Conservation (phyloP, 1,140 invertebrate species). For the Temnothorax curvispinosus region DNA sequence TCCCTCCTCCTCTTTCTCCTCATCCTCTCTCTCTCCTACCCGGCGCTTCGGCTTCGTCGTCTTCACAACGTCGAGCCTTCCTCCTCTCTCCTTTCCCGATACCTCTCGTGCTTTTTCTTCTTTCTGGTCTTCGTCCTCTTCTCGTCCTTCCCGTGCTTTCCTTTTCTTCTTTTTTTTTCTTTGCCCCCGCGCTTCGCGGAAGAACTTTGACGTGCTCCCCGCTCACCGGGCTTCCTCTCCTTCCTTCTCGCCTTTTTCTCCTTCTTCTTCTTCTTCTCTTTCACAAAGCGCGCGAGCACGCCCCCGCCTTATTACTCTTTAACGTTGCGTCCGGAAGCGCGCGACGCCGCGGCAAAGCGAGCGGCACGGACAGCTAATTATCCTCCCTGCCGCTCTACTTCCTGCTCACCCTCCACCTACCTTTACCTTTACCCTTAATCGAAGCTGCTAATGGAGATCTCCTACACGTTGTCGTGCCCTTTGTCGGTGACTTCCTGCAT, state of each 20-base stretch:
- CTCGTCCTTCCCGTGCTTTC: conserved; percentile 17
- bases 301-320: conserved; percentile 59
- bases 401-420: conserved; percentile 24
- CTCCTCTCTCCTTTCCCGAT: conserved; percentile 11
- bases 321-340: conserved; percentile 58
- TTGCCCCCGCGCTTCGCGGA: conserved; percentile 31
- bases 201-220: conserved; percentile 52
- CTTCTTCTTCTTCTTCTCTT: conserved; percentile 31
- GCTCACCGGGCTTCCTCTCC: not conserved
- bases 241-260: not conserved
- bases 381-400: conserved; percentile 57
- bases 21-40: not conserved
- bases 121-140: conserved; percentile 2
- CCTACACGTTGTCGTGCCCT: conserved; percentile 33
- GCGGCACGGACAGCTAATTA: conserved; percentile 63
- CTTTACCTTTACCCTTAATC: conserved; percentile 37
- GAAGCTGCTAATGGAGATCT: conserved; percentile 61
- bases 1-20: conserved; percentile 12
- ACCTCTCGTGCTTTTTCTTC: conserved; percentile 37
- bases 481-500: conserved; percentile 32
- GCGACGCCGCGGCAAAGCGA: conserved; percentile 59
- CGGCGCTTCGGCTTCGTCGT: conserved; percentile 43
- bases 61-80: conserved; percentile 25
- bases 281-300: conserved; percentile 51
- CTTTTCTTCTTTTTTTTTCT: not conserved